Conservation (phyloP, 2,113 vertebrate species). For the Empidonax alnorum region DNA sequence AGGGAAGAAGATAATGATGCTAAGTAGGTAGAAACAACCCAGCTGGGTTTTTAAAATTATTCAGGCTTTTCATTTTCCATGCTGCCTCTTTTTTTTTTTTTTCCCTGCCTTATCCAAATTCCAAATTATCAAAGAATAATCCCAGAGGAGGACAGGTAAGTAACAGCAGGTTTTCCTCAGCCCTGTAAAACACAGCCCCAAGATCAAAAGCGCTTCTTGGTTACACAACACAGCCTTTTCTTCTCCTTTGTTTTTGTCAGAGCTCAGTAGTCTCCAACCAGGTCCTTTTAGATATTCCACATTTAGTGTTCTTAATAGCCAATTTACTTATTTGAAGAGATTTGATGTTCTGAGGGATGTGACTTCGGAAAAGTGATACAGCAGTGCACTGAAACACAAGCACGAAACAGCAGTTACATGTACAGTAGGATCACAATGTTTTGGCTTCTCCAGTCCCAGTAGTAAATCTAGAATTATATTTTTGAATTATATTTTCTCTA, state of each 20-base stretch:
- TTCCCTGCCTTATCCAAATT: background rate
- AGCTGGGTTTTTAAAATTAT: conserved; percentile 15
- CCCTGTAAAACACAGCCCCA: background rate
- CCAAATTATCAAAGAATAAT: conserved; percentile 4
- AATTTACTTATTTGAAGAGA: background rate
- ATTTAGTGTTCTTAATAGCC: background rate
- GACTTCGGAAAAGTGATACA: background rate
- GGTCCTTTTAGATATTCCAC: background rate
- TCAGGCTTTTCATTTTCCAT: background rate
- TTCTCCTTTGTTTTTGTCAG: background rate
- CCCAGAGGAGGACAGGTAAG: background rate
- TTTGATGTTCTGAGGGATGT: background rate
- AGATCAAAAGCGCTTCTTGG: background rate
- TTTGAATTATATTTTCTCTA: background rate
- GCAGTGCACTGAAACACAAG: background rate
- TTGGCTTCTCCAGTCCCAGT: background rate
- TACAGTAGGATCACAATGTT: background rate
- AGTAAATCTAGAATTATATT: background rate
- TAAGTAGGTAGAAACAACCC: background rate
- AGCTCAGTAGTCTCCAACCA: background rate
- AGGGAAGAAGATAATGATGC: conserved; percentile 8
- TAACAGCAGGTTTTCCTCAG: background rate
- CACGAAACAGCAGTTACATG: background rate
- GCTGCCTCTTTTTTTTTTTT: background rate
- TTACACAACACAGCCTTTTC: background rate